Evolutionary conservation across 2,113 vertebrate genomes (phyloP).

Genomic region (Proteles cristata): DNA sequence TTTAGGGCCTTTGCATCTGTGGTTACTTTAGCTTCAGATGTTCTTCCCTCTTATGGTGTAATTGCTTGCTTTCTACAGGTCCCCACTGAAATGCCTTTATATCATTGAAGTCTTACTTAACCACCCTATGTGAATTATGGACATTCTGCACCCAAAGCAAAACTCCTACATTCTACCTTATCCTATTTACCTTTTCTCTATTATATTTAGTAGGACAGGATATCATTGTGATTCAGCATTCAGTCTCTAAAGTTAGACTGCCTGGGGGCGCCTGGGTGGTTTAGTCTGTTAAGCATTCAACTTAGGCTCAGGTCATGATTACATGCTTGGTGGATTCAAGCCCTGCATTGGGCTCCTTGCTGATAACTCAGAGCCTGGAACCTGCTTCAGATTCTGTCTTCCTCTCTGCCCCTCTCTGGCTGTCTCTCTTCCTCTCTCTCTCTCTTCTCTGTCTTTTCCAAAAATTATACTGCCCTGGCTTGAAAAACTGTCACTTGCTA

Average conservation of each 20-base stretch:
- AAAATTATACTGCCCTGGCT: neutral
- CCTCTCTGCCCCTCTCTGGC: no score
- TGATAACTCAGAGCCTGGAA: no score
- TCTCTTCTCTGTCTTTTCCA: no score
- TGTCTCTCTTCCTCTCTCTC: no score
- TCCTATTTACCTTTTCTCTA: neutral
- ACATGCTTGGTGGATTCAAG: no score
- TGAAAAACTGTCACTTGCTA: neutral
- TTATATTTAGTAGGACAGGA: neutral
- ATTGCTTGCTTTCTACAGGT: neutral
- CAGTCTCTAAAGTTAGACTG: neutral
- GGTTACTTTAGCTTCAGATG: neutral
- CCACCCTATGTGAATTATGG: neutral
- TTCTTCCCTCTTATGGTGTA: neutral
- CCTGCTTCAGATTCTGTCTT: no score
- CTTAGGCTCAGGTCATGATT: no score
- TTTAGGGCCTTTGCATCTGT: neutral
- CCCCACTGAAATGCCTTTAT: neutral
- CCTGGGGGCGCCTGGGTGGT: no score
- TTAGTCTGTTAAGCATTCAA: no score
- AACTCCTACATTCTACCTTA: neutral
- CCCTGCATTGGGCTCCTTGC: no score
- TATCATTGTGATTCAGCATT: neutral
- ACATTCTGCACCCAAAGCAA: neutral
- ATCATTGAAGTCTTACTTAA: neutral